These are phyloP conservation scores for Ormyrus pomaceus DNA, from an alignment of 2,888 invertebrate genomes.

Conservation along the genomic window DNA sequence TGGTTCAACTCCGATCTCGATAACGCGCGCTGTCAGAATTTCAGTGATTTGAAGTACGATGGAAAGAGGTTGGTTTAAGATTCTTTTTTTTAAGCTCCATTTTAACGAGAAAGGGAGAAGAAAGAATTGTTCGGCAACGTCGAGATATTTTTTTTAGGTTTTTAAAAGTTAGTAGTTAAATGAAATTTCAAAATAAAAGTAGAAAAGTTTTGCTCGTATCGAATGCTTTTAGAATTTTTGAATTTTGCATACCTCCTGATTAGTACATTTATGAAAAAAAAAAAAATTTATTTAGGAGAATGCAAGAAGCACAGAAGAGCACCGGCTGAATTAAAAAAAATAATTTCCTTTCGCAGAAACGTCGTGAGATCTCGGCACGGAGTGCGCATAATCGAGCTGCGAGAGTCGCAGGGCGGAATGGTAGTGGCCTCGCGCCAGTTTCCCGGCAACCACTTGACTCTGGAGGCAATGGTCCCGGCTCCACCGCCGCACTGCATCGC, in stretches of 20 bases:
- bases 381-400: slow-evolving; percentile 71
- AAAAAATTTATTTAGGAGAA: not conserved
- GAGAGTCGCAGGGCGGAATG: slow-evolving; percentile 71
- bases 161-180: not conserved
- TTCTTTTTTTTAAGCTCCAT: too few species aligned
- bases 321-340: not conserved
- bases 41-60: slow-evolving; percentile 68
- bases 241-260: not conserved
- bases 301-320: not conserved
- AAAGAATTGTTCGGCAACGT: too few species aligned
- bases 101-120: too few species aligned
- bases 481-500: slow-evolving; percentile 68
- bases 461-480: slow-evolving; percentile 71
- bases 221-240: not conserved
- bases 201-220: not conserved
- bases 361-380: slow-evolving; percentile 72
- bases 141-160: not conserved
- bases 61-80: slow-evolving; percentile 66
- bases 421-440: slow-evolving; percentile 72
- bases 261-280: too few species aligned
- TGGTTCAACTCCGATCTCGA: slow-evolving; percentile 76
- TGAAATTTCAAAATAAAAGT: not conserved
- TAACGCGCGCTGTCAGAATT: slow-evolving; percentile 63
- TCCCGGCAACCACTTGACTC: slow-evolving; percentile 69
- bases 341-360: slow-evolving; percentile 63